phyloP scores from a whole-genome alignment of 2,113 vertebrate genomes.

The Pomatostomus ruficeps region DNA sequence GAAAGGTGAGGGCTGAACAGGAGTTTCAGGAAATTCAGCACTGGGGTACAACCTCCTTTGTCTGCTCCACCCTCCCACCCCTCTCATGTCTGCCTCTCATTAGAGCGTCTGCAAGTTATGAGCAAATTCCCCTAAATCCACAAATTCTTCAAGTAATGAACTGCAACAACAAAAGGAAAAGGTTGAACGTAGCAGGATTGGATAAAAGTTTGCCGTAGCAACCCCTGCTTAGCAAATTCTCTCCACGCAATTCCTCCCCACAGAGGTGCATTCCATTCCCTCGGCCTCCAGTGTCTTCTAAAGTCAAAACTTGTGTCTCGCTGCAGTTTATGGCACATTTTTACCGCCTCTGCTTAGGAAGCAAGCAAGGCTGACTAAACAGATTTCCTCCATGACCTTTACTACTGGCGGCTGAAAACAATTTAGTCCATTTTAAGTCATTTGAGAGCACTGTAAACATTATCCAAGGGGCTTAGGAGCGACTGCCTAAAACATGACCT shows the following conservation, averaged over 20 bases:
- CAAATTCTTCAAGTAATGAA: not conserved
- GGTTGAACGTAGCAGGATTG: not conserved
- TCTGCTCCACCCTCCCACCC: not conserved
- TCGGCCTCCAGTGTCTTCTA: not conserved
- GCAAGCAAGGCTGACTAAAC: slow-evolving; percentile 52
- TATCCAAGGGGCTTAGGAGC: slow-evolving; percentile 58
- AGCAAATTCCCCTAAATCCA: not conserved
- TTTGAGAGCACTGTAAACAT: slow-evolving; percentile 71
- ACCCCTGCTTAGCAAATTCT: not conserved
- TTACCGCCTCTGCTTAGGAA: slow-evolving; percentile 30
- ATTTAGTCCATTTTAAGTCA: slow-evolving; percentile 73
- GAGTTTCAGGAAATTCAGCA: not conserved
- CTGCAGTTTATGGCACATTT: slow-evolving; percentile 39
- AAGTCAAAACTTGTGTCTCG: slow-evolving; percentile 17
- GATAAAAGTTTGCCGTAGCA: not conserved
- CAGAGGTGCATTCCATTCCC: not conserved
- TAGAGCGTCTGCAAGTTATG: not conserved
- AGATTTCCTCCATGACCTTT: slow-evolving; percentile 70
- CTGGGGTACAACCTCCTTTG: not conserved
- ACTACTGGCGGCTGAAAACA: slow-evolving; percentile 64
- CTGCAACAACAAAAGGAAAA: not conserved
- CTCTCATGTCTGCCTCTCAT: not conserved
- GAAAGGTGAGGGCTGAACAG: not conserved
- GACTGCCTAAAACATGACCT: slow-evolving; percentile 65
- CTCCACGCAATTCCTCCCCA: not conserved